Base-by-base conservation (phyloP, 2,113 vertebrate species). In the Pseudorectes ferrugineus region DNA sequence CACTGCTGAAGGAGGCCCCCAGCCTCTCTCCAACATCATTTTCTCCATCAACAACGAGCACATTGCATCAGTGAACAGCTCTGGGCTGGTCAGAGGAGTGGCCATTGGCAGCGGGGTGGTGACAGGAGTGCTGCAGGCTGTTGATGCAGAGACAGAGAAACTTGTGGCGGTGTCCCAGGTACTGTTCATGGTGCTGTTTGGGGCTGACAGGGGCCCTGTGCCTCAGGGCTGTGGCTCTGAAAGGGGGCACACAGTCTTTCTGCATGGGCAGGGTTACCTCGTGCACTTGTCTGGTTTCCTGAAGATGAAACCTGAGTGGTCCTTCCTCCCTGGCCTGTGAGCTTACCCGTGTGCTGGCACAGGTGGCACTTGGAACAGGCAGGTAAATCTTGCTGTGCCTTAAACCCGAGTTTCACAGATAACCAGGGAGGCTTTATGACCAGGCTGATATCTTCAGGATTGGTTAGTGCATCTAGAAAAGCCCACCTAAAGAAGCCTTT, bases 1-100 rank as follows among this genome's bases (percentile, higher is more conserved):
- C 95, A 99, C 99, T 61, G 99, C 99, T 9, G 99, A 99, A 94
- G 99, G 99, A 21, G 99, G 99, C n/a, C 99, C 99, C 11, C 99
- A 99, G 88, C 99, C 99, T 38, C 99, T 99, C 89, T 99, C 99
- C 97, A 99, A 99, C 97, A 99, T 99, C 54, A 96, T 99, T 61
- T 99, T 99, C 97, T 99, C 99, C 31, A 97, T 99, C 66, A 98
- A 98, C 22, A 96, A 98, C 10, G 92, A 97, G 31, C 95, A 94
- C 3, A 95, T 99, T 10, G 99, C 99, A 0, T 97, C 96, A 2
- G 98, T 99, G 77, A 98, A 97, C 85, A 79, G 97, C 49, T 84
- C 97, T 0, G 99, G 99, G 3, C 98, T 99, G 11, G 97, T 99
- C 36, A 98, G 74, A 59, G 99, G 98, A 23, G 76, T 97, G 29